Evolutionary conservation across 2,888 invertebrate species (phyloP), one percentile per base, ranked within the genome.

Genomic region (Netelia melanura): DNA sequence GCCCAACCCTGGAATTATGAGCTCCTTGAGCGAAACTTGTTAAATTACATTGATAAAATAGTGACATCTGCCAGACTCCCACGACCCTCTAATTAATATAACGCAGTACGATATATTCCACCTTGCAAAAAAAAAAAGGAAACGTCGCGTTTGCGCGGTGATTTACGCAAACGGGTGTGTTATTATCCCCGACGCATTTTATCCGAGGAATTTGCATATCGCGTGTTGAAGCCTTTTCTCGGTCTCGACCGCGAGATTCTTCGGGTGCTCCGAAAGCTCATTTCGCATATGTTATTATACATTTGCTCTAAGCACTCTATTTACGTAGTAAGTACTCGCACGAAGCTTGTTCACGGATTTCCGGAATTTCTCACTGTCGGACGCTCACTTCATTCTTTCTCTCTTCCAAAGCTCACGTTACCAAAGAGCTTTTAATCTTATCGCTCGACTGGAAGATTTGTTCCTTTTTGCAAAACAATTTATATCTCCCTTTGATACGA

Each of bases 151-250:
- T 89, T 86, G 86, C 87, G 86, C 78, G 87, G 87, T 88, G 89
- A 91, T 90, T 91, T 91, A 90, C 87, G 8, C 48, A 84, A 80
- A 83, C 70, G 86, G 79, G 74, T 64, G 83, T 79, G 82, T 86
- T 84, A 87, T 88, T 79, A 85, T 56, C 61, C 81, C 23, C 75
- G 86, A 85, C 87, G 86, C 87, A 87, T 86, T 91, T 89, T 84
- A 86, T 89, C 89, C 79, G 9, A 21, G 65, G 86, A 86, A 91
- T 92, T 91, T 91, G 90, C 91, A 91, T 91, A 91, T 91, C 89
- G 91, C 91, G 89, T 91, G 91, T 85, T 68, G 58, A 67, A 83
- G 52, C 77, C 72, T 61, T 52, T 52, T 71, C 56, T 38, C 48
- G 52, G 62, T 65, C 64, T 62, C 58, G 65, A 14, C 44, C 17